Percentiles rank a stretch among this genome's conserved stretches.
Conservation (phyloP, 1,140 invertebrate species). For the Polypedilum pembai region DNA sequence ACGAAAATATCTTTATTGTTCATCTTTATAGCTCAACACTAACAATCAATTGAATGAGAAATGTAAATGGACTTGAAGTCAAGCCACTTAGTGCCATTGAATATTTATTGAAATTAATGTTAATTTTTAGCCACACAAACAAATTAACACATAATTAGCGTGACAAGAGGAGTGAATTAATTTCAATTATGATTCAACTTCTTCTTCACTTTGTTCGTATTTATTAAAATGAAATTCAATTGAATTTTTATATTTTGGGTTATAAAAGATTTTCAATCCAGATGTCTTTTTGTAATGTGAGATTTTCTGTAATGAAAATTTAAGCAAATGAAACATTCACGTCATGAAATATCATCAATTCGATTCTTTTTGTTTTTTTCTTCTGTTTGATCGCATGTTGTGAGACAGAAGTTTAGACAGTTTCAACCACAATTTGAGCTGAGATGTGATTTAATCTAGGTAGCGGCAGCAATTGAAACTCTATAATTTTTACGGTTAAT, state of each 20-base stretch:
- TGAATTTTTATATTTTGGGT: too few relatives aligned
- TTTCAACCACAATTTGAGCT: constrained; percentile 9
- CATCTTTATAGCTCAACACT: constrained; percentile 17
- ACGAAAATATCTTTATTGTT: not conserved
- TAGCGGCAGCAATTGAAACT: not conserved
- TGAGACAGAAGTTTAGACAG: not conserved
- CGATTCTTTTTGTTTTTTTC: too few relatives aligned
- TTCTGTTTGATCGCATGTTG: too few relatives aligned
- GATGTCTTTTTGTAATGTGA: too few relatives aligned
- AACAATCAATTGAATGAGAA: constrained; percentile 6
- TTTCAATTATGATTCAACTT: not conserved
- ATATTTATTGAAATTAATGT: constrained; percentile 7
- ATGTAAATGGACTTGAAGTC: constrained; percentile 11
- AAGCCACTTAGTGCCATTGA: constrained; percentile 7
- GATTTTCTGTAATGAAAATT: too few relatives aligned
- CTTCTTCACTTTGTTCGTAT: not conserved
- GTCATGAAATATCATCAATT: too few relatives aligned
- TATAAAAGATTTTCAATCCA: too few relatives aligned
- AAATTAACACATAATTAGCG: constrained; percentile 18
- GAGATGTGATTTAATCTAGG: not conserved
- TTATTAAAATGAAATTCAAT: not conserved
- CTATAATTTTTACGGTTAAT: constrained; percentile 19
- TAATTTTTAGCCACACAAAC: constrained; percentile 18
- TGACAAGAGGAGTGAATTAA: constrained; percentile 12
- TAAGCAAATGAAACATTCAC: too few relatives aligned